phyloP scores from a whole-genome alignment of 2,113 vertebrate species.

The Entomyzon cyanotis region DNA sequence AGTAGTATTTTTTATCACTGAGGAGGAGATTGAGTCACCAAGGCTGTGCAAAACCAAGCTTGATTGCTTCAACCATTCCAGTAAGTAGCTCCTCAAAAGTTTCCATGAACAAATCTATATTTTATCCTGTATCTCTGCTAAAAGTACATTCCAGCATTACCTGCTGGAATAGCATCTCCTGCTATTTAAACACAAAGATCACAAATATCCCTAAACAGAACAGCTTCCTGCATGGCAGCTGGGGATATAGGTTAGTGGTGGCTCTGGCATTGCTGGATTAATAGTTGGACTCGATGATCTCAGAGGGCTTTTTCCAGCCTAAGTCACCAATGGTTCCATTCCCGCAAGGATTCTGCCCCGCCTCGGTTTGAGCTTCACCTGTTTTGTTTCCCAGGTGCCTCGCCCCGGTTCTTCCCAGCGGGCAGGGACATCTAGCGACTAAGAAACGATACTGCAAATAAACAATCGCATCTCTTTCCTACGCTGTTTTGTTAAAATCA shows the following conservation, averaged over 20 bases:
- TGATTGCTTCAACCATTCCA: background rate
- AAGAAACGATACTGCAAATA: background rate
- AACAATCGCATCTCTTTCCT: background rate
- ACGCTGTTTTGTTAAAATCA: background rate
- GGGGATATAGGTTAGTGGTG: background rate
- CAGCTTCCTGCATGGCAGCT: background rate
- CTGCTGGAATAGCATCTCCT: too few relatives aligned
- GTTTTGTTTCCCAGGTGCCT: background rate
- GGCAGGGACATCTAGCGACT: conserved; percentile 64
- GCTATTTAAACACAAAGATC: background rate
- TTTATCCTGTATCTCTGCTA: background rate
- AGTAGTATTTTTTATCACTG: background rate
- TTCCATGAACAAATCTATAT: background rate
- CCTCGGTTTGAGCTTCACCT: background rate
- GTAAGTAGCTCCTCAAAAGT: background rate
- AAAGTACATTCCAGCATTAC: background rate
- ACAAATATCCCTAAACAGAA: background rate
- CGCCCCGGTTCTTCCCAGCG: background rate
- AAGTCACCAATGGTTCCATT: background rate
- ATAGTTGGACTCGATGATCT: background rate
- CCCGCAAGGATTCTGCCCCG: background rate
- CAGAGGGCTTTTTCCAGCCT: background rate
- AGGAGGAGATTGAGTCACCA: background rate
- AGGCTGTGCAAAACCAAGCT: background rate
- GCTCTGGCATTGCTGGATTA: background rate